Evolutionary conservation across 2,113 vertebrate species (phyloP).

Genomic region (Mormyrus iriodes): DNA sequence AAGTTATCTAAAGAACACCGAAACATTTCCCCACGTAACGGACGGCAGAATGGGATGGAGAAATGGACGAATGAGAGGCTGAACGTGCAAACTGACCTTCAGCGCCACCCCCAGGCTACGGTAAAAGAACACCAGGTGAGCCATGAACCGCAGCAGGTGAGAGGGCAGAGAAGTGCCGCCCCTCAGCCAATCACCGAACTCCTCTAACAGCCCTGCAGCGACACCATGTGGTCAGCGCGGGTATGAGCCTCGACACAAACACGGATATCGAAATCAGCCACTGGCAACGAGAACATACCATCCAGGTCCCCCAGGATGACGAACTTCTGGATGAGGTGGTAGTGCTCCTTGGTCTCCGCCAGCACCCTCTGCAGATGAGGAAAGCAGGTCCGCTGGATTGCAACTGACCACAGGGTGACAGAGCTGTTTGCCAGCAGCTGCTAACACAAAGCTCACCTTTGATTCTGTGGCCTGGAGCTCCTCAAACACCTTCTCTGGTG

Average conservation of each 20-base stretch:
- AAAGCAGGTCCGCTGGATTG: not conserved
- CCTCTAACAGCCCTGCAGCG: conserved; percentile 77
- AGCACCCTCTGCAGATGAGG: conserved; percentile 73
- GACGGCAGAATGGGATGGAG: not conserved
- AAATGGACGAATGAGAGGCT: not conserved
- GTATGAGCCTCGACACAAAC: not conserved
- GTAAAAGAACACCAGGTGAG: conserved; percentile 87
- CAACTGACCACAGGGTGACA: not conserved
- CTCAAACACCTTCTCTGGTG: conserved; percentile 91
- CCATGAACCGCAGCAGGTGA: conserved; percentile 88
- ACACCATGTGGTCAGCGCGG: conserved; percentile 12
- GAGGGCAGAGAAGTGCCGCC: conserved; percentile 72
- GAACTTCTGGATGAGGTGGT: conserved; percentile 92
- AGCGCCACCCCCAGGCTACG: conserved; percentile 79
- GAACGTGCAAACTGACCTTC: conserved; percentile 63
- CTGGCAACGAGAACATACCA: conserved; percentile 54
- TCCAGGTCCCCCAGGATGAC: conserved; percentile 88
- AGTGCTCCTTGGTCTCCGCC: conserved; percentile 87
- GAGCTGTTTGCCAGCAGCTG: not conserved
- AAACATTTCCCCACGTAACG: not conserved
- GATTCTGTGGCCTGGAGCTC: conserved; percentile 91
- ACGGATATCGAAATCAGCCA: not conserved
- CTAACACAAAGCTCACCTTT: conserved; percentile 58
- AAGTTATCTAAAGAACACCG: not conserved
- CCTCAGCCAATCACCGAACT: conserved; percentile 84